Percentiles rank a stretch among this genome's conserved stretches.
phyloP scores from a whole-genome alignment of 64 coral and sea anemone genomes.

The Stichodactyla helianthus region DNA sequence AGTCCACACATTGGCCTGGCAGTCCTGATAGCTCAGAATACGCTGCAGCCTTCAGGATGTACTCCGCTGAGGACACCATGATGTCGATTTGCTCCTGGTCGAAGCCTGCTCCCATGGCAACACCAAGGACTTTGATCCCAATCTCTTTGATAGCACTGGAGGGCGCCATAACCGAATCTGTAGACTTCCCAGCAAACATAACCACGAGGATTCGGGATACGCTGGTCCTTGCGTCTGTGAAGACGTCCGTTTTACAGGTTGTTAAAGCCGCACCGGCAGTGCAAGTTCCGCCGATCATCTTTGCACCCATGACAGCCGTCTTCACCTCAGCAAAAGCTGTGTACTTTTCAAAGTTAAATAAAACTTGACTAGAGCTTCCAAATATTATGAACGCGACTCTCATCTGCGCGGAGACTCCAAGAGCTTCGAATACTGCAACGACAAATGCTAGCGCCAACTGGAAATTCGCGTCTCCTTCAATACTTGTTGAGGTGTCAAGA shows the following conservation, averaged over 20 bases:
- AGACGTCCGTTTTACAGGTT: conserved; percentile 34
- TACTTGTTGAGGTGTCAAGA: conserved; percentile 59
- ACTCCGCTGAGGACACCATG: conserved; percentile 38
- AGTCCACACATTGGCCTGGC: conserved; percentile 26
- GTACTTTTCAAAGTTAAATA: conserved; percentile 49
- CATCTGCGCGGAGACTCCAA: conserved; percentile 53
- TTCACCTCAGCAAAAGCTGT: conserved; percentile 54
- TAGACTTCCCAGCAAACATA: conserved; percentile 56
- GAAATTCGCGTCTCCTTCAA: conserved; percentile 61
- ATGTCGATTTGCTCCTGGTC: conserved; percentile 35
- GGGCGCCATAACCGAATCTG: conserved; percentile 31
- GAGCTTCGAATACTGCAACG: conserved; percentile 49
- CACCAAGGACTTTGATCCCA: conserved; percentile 39
- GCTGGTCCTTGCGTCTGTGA: conserved; percentile 1
- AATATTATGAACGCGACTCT: conserved; percentile 72
- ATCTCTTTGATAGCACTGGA: conserved; percentile 35
- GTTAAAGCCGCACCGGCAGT: conserved; percentile 43
- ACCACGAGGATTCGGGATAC: conserved; percentile 41
- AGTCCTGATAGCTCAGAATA: conserved; percentile 40
- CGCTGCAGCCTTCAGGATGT: conserved; percentile 25
- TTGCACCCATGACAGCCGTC: conserved; percentile 11
- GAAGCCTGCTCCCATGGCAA: conserved; percentile 39
- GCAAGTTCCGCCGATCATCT: conserved; percentile 42
- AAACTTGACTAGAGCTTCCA: conserved; percentile 37
- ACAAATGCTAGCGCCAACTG: conserved; percentile 64